These are phyloP conservation scores for Trichopoda pennipes DNA, from an alignment of 2,888 invertebrate species.

Conservation along the genomic window DNA sequence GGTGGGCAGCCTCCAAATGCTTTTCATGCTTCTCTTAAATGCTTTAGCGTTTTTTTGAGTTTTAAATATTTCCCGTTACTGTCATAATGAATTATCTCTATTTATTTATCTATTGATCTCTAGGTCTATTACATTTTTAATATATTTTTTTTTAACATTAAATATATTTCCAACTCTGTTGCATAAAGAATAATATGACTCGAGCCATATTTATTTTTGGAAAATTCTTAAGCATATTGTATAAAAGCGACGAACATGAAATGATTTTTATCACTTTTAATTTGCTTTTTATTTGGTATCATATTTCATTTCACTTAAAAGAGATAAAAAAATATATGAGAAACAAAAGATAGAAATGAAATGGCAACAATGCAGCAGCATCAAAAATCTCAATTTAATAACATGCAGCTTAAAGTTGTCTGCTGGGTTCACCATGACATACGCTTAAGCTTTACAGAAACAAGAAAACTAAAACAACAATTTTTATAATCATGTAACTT, in stretches of 20 bases:
- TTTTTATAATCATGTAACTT: conserved; percentile 27
- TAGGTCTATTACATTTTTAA: too few species aligned
- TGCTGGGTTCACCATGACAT: conserved; percentile 29
- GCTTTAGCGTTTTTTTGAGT: too few species aligned
- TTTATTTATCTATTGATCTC: too few species aligned
- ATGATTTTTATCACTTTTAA: conserved; percentile 78
- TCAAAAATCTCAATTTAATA: conserved; percentile 24
- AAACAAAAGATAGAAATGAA: conserved; percentile 18
- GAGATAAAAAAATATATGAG: conserved; percentile 30
- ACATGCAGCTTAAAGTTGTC: conserved; percentile 12
- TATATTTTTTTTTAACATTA: background rate
- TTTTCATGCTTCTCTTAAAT: too few species aligned
- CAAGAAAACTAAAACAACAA: conserved; percentile 40
- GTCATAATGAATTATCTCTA: too few species aligned
- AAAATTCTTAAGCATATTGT: conserved; percentile 52
- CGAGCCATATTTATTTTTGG: conserved; percentile 25
- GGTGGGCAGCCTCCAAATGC: too few species aligned
- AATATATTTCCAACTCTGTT: conserved; percentile 12
- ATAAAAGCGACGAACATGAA: conserved; percentile 57
- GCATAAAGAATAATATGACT: background rate
- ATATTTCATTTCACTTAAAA: conserved; percentile 74
- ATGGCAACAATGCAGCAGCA: conserved; percentile 42
- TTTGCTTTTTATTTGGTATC: conserved; percentile 80
- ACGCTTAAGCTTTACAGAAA: conserved; percentile 21
- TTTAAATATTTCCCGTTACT: too few species aligned